phyloP scores from a whole-genome alignment of 2,888 invertebrate genomes.

The Idaea biselata region DNA sequence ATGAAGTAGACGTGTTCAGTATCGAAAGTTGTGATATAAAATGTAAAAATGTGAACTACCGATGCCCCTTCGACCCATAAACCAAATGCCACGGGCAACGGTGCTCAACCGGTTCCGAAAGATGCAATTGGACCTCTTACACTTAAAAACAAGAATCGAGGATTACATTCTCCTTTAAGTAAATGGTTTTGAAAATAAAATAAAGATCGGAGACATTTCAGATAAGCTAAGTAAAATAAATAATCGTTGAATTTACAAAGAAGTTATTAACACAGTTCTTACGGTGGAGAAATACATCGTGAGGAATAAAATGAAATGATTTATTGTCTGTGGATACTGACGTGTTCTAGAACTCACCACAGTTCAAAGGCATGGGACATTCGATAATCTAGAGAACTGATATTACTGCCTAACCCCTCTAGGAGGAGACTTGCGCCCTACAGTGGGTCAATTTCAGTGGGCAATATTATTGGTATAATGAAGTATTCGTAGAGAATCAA shows the following conservation, averaged over 20 bases:
- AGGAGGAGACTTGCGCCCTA: no score
- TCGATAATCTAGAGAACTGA: no score
- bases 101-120: constrained; percentile 53
- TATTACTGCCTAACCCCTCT: no score
- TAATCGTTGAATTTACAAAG: neutral
- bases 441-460: no score
- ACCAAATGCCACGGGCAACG: constrained; percentile 56
- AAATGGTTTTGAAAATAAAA: neutral
- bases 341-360: no score
- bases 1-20: constrained; percentile 5
- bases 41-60: constrained; percentile 30
- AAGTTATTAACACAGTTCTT: neutral
- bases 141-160: constrained; percentile 23
- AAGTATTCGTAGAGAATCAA: no score
- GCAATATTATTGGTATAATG: no score
- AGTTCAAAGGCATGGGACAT: no score
- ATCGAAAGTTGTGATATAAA: constrained; percentile 16
- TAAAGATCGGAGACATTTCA: neutral
- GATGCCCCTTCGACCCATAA: constrained; percentile 55
- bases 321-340: no score
- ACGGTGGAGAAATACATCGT: no score
- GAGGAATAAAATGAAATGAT: no score
- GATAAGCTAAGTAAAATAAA: neutral
- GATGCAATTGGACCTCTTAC: constrained; percentile 37
- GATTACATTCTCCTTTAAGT: neutral